Evolutionary conservation across 2,113 vertebrate genomes (phyloP).

Genomic region (Gymnobelideus leadbeateri): DNA sequence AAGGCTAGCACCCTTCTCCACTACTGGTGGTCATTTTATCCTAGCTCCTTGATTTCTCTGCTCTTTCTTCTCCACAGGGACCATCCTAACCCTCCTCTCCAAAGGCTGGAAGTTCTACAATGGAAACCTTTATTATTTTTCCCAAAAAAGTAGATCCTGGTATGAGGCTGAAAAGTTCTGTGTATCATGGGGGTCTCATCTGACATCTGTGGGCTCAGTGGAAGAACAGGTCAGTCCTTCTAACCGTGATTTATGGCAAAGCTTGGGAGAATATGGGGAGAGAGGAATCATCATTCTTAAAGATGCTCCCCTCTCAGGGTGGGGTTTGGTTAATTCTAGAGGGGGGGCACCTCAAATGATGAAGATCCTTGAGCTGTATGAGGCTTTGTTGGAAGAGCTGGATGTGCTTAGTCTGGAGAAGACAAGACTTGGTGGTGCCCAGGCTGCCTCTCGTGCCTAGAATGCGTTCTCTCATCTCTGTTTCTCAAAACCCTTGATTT

Average conservation of each 20-base stretch:
- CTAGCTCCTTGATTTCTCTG: background rate
- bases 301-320: background rate
- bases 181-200: background rate
- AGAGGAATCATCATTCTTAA: background rate
- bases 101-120: slow-evolving; percentile 6
- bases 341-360: background rate
- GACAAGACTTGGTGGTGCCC: background rate
- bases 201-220: background rate
- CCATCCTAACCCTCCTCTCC: background rate
- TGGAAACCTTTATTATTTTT: slow-evolving; percentile 17
- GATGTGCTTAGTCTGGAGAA: background rate
- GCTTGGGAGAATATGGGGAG: background rate
- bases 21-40: background rate
- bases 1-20: background rate
- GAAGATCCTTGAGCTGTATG: background rate
- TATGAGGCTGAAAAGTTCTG: background rate
- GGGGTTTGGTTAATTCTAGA: background rate
- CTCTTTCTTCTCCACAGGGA: background rate
- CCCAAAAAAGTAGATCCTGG: background rate
- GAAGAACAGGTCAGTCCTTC: slow-evolving; percentile 30
- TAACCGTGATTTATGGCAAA: background rate
- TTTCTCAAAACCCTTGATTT: background rate
- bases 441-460: background rate
- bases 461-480: background rate
- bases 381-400: background rate